A percentile compares a stretch with the other conserved stretches of the same genome.
phyloP scores from a whole-genome alignment of 1,140 invertebrate genomes.

The Hyles vespertilio region DNA sequence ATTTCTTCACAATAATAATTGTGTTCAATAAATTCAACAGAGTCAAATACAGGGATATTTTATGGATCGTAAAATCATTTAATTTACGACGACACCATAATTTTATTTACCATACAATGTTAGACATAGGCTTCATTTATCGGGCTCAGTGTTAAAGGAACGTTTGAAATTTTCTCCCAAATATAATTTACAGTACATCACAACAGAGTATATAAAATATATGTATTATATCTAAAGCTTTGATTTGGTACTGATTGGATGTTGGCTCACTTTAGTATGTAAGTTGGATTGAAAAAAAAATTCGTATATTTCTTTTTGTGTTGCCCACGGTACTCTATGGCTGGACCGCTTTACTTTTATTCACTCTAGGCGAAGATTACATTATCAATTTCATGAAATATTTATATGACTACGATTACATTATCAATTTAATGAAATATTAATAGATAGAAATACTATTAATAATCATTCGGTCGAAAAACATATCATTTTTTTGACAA shows the following conservation, averaged over 20 bases:
- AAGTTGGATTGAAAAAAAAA: constrained; percentile 30
- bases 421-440: constrained; percentile 2
- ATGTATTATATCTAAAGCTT: constrained; percentile 57
- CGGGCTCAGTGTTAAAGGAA: constrained; percentile 8
- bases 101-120: constrained; percentile 29
- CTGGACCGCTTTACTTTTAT: constrained; percentile 4
- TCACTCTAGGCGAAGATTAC: background rate
- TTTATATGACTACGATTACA: constrained; percentile 3
- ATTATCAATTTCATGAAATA: constrained; percentile 1
- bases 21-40: constrained; percentile 71
- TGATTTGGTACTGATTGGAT: constrained; percentile 69
- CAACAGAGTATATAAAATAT: constrained; percentile 25
- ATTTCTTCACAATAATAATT: constrained; percentile 46
- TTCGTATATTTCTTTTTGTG: constrained; percentile 28
- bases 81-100: constrained; percentile 39
- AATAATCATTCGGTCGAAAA: constrained; percentile 44
- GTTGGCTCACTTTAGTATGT: constrained; percentile 44
- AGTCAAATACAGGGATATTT: constrained; percentile 74
- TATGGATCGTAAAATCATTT: constrained; percentile 56
- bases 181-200: constrained; percentile 15
- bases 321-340: constrained; percentile 51
- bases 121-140: constrained; percentile 21
- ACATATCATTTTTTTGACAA: constrained; percentile 57
- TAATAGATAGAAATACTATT: constrained; percentile 48
- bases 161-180: no score